phyloP scores from a whole-genome alignment of 1,140 invertebrate species.

The Zaprionus lachaisei region DNA sequence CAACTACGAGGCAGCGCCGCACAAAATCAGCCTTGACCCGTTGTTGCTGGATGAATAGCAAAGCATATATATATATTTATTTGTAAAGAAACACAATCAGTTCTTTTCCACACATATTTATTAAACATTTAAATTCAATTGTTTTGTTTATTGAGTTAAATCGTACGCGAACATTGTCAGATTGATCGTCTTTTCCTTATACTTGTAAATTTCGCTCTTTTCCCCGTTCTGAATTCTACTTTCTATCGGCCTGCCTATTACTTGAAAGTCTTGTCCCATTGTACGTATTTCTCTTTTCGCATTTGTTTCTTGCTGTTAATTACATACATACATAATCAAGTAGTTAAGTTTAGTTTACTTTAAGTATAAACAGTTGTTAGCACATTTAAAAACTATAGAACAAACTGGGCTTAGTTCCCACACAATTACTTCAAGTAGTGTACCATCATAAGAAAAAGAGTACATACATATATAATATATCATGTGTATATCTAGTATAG shows the following conservation, averaged over 20 bases:
- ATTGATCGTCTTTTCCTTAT: conserved; percentile 35
- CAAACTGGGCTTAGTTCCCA: conserved; percentile 51
- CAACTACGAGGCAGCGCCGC: conserved; percentile 36
- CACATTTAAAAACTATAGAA: conserved; percentile 74
- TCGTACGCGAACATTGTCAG: conserved; percentile 69
- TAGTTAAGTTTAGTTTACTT: conserved; percentile 60
- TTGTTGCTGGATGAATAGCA: conserved; percentile 45
- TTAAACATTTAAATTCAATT: conserved; percentile 82
- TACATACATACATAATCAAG: conserved; percentile 65
- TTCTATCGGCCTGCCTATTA: conserved; percentile 28
- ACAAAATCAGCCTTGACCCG: conserved; percentile 59
- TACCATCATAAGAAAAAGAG: conserved; percentile 50
- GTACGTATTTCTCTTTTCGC: conserved; percentile 30
- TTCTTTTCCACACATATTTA: conserved; percentile 78
- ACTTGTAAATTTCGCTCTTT: conserved; percentile 27
- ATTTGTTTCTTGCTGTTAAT: conserved; percentile 45
- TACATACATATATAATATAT: conserved; percentile 45
- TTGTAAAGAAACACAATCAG: not conserved
- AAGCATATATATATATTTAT: conserved; percentile 11
- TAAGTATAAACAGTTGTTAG: conserved; percentile 66
- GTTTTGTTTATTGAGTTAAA: conserved; percentile 53
- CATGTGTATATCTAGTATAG: conserved; percentile 16
- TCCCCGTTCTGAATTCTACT: conserved; percentile 45
- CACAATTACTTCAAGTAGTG: conserved; percentile 76
- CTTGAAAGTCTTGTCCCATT: conserved; percentile 37